Percentiles rank a stretch among this genome's conserved stretches.
phyloP scores from a whole-genome alignment of 2,797 vertebrate species.

The Rhinella marina region DNA sequence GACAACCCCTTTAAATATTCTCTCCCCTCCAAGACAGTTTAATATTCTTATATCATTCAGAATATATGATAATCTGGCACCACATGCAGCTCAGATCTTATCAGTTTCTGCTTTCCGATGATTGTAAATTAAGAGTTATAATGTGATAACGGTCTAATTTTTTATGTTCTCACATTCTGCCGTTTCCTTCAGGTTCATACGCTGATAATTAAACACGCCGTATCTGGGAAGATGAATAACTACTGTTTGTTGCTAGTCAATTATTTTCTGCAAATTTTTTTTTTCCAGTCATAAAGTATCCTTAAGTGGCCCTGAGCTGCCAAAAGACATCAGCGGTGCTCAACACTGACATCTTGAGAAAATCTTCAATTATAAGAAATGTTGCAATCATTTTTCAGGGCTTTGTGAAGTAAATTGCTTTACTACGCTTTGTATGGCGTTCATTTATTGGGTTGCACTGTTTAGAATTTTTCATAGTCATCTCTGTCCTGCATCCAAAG shows the following conservation, averaged over 20 bases:
- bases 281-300: slow-evolving; percentile 9
- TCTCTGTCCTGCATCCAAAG: slow-evolving; percentile 55
- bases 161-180: slow-evolving; percentile 27
- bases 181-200: slow-evolving; percentile 33
- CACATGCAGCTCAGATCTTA: background rate
- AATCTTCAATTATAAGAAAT: slow-evolving; percentile 60
- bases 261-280: background rate
- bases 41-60: background rate
- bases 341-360: slow-evolving; percentile 22
- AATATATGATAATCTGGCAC: too few species aligned
- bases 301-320: background rate
- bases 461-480: background rate
- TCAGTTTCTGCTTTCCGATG: background rate
- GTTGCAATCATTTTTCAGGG: slow-evolving; percentile 30
- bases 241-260: background rate
- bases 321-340: slow-evolving; percentile 1
- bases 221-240: slow-evolving; percentile 39
- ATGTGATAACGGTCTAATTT: background rate
- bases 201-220: slow-evolving; percentile 52
- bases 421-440: slow-evolving; percentile 48
- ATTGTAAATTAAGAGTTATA: slow-evolving; percentile 3
- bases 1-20: background rate
- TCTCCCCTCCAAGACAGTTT: background rate
- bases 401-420: slow-evolving; percentile 67
- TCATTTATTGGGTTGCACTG: slow-evolving; percentile 53